These are phyloP conservation scores for Cheirogaleus medius DNA, from an alignment of 2,113 vertebrate species.

Conservation along the genomic window DNA sequence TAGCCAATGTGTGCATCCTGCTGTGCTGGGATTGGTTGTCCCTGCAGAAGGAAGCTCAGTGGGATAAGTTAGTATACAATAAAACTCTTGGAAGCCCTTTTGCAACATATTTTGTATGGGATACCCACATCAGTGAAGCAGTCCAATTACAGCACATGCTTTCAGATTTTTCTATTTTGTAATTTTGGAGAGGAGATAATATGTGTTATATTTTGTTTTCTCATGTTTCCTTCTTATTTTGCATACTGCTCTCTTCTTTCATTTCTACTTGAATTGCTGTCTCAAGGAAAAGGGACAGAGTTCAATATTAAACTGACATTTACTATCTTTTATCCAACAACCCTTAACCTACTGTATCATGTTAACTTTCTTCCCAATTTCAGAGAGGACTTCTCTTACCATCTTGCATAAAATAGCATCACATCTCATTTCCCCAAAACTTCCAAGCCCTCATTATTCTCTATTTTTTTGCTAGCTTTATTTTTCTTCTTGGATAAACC, in stretches of 20 bases:
- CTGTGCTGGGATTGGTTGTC: neutral
- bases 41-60: neutral
- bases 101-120: neutral
- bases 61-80: neutral
- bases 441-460: neutral
- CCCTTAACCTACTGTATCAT: neutral
- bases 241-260: neutral
- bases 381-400: neutral
- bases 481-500: neutral
- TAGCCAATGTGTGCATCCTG: neutral
- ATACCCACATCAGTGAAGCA: neutral
- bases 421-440: neutral
- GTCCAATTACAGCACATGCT: neutral
- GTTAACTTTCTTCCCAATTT: neutral
- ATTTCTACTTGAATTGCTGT: neutral
- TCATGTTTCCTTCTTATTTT: neutral
- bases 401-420: neutral
- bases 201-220: neutral
- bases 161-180: neutral
- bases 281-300: neutral
- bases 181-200: neutral
- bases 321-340: neutral
- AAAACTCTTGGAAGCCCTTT: neutral
- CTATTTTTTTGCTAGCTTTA: neutral
- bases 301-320: slow-evolving; percentile 10